Evolutionary conservation across 2,888 invertebrate genomes (phyloP).

Genomic region (Philaethria dido): DNA sequence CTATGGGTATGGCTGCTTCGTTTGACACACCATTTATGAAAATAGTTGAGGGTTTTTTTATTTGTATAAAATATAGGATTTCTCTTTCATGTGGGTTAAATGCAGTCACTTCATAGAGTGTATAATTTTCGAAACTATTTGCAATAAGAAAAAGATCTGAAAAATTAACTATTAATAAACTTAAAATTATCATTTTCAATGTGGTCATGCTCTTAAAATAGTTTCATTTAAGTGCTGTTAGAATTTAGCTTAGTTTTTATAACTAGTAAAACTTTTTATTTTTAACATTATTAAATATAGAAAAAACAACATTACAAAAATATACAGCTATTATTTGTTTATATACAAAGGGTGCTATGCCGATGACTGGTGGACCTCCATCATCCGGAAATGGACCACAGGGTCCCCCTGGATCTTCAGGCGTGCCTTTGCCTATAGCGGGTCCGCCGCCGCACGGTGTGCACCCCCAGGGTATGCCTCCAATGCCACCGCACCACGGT

Average conservation of each 20-base stretch:
- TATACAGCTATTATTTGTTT: conserved; percentile 10
- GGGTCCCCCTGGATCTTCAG: conserved; percentile 55
- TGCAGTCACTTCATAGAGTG: conserved; percentile 64
- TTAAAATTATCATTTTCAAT: conserved; percentile 22
- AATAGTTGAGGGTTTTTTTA: conserved; percentile 48
- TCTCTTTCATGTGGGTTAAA: conserved; percentile 64
- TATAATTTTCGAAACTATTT: conserved; percentile 46
- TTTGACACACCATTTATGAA: conserved; percentile 71
- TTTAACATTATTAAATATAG: not conserved
- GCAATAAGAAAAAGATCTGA: conserved; percentile 17
- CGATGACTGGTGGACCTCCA: conserved; percentile 73
- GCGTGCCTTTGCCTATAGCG: conserved; percentile 54
- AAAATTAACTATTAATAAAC: conserved; percentile 29
- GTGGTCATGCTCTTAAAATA: conserved; percentile 21
- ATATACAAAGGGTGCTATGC: conserved; percentile 64
- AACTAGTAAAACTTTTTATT: conserved; percentile 12
- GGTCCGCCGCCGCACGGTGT: conserved; percentile 75
- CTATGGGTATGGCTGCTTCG: conserved; percentile 68
- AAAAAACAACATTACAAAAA: too few relatives aligned
- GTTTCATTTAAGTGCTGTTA: not conserved
- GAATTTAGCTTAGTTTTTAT: not conserved
- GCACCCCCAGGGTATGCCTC: conserved; percentile 67
- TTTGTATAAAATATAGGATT: conserved; percentile 55
- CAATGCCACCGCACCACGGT: conserved; percentile 69
- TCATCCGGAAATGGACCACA: conserved; percentile 67